Percentiles rank a stretch among this genome's conserved stretches.
Conservation (phyloP, 2,888 invertebrate genomes). For the Acrobasis repandana region DNA sequence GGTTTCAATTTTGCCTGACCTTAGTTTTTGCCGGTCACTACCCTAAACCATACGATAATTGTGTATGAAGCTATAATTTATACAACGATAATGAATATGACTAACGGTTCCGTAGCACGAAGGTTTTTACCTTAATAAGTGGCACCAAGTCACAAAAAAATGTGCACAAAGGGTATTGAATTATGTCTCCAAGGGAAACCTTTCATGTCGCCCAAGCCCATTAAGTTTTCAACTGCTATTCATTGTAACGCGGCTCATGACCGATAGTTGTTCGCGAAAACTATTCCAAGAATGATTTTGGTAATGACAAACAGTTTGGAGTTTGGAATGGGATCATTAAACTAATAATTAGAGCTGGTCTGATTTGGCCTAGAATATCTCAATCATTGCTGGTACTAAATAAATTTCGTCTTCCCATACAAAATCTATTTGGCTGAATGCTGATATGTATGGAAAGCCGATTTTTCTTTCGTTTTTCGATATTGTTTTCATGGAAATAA, state of each 20-base stretch:
- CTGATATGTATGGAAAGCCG: too few species aligned
- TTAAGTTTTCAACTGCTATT: constrained; percentile 20
- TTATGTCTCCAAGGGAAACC: constrained; percentile 53
- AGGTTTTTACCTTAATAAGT: constrained; percentile 72
- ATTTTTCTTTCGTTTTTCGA: too few species aligned
- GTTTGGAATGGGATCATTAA: constrained; percentile 6
- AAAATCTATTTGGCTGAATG: too few species aligned
- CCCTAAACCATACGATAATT: constrained; percentile 61
- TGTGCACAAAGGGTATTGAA: constrained; percentile 61
- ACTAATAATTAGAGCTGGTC: background rate
- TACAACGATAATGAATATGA: constrained; percentile 75
- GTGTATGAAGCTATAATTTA: constrained; percentile 73
- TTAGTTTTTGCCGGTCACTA: constrained; percentile 20
- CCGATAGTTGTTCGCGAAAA: constrained; percentile 7
- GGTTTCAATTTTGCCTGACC: too few species aligned
- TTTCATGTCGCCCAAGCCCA: constrained; percentile 23
- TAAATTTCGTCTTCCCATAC: too few species aligned
- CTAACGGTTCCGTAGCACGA: constrained; percentile 70
- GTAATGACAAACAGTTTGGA: constrained; percentile 12
- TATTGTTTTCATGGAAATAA: too few species aligned
- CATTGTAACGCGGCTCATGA: constrained; percentile 12
- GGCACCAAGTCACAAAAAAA: constrained; percentile 55
- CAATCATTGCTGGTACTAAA: too few species aligned
- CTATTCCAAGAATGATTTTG: constrained; percentile 4
- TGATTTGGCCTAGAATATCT: background rate